A percentile compares a stretch with the other conserved stretches of the same genome.
Conservation (phyloP, 2,888 invertebrate species). For the Anarsia innoxiella region DNA sequence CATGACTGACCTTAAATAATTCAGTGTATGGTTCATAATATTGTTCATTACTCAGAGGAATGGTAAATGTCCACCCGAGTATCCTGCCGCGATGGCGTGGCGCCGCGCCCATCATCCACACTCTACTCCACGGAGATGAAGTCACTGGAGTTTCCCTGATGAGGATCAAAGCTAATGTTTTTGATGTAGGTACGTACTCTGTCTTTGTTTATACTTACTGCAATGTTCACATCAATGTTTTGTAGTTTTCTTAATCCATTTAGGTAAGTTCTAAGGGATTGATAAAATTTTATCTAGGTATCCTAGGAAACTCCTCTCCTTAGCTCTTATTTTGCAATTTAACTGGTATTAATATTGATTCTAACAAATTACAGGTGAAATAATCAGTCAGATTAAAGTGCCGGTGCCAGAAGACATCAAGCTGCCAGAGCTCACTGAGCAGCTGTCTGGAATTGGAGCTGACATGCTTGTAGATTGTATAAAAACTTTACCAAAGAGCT, state of each 20-base stretch:
- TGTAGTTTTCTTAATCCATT: neutral
- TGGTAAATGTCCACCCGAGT: conserved; percentile 96
- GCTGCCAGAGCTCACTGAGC: conserved; percentile 78
- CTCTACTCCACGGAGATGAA: conserved; percentile 87
- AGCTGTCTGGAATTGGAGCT: conserved; percentile 81
- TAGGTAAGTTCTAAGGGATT: no score
- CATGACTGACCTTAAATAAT: no score
- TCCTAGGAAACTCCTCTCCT: no score
- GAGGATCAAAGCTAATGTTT: conserved; percentile 86
- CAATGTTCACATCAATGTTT: neutral
- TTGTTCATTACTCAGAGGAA: conserved; percentile 77
- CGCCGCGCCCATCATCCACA: conserved; percentile 91
- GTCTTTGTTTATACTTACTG: neutral
- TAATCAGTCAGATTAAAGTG: conserved; percentile 75
- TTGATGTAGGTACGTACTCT: conserved; percentile 81
- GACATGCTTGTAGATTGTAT: conserved; percentile 78
- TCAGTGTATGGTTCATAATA: no score
- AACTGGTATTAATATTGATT: neutral
- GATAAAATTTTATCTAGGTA: no score
- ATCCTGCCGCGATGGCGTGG: conserved; percentile 94
- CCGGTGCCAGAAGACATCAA: conserved; percentile 73
- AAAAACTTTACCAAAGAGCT: conserved; percentile 72
- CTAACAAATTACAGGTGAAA: conserved; percentile 61
- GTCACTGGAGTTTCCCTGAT: conserved; percentile 91
- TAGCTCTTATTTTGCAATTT: no score